Base-by-base conservation (phyloP, 2,113 vertebrate genomes). In the Rhodinocichla rosea region DNA sequence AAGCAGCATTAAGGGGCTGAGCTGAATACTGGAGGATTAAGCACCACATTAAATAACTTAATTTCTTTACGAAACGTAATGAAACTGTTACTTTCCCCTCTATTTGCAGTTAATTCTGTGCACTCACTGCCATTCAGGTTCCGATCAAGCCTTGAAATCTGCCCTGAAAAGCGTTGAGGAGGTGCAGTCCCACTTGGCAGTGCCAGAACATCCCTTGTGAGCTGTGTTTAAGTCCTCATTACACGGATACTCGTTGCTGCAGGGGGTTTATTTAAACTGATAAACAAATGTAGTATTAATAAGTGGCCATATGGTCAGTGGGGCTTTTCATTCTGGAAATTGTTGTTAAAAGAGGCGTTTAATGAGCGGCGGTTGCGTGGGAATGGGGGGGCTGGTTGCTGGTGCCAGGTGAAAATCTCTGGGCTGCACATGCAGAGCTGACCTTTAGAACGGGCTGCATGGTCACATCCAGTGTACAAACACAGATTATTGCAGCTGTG, bases 221-320 rank as follows among this genome's bases (percentile, higher is more conserved):
- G 5, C 85, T 22, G 71, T 13, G 13, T 17, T 60, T 19, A 16
- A 59, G 50, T 35, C 11, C 76, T 86, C 27, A 0, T 74, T 83
- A 33, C 88, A 4, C 3, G 63, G 87, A 1, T 89, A 1, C 85
- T 87, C 53, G 5, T 15, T 39, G 60, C 86, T 47, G 12, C 3
- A 8, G 47, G 81, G 74, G 30, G 13, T 85, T 86, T 74, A 77
- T 80, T 83, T 81, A 57, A 90, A 86, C 87, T 89, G 92, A 63
- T 91, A 92, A 92, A 59, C 71, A 91, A 83, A 22, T 40, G 83
- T 70, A 57, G 82, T 89, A 71, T 86, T 93, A 87, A 80, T 90
- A 59, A 94, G 71, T 33, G 65, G 86, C 91, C 94, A 82, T 88
- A 95, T 96, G 95, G 91, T 39, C 56, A 78, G 69, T 70, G 81